Conservation (phyloP, 2,888 invertebrate genomes). For the Tachystola acroxantha region DNA sequence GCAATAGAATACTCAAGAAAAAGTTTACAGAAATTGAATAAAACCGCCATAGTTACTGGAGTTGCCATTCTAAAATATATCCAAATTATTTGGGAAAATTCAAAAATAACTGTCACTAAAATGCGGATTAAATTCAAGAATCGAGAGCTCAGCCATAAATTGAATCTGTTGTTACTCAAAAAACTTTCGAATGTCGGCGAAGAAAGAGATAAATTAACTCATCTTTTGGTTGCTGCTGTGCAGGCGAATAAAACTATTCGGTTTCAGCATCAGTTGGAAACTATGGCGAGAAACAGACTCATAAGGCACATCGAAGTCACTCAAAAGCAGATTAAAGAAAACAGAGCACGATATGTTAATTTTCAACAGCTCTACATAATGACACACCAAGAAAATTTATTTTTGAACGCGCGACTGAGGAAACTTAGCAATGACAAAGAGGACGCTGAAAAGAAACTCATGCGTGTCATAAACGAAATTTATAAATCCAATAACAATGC, state of each 20-base stretch:
- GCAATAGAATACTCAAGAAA: background rate
- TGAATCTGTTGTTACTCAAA: conserved; percentile 38
- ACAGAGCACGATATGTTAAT: conserved; percentile 41
- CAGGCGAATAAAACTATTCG: conserved; percentile 55
- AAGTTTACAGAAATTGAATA: conserved; percentile 23
- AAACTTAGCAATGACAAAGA: conserved; percentile 49
- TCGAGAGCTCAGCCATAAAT: conserved; percentile 15
- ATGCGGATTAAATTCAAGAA: conserved; percentile 4
- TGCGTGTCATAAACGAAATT: conserved; percentile 47
- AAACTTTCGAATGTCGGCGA: conserved; percentile 46
- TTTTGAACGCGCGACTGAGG: conserved; percentile 43
- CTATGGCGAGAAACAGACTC: conserved; percentile 48
- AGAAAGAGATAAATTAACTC: conserved; percentile 45
- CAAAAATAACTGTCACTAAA: conserved; percentile 10
- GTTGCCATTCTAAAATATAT: conserved; percentile 22
- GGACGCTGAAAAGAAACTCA: conserved; percentile 44
- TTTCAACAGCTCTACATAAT: conserved; percentile 57
- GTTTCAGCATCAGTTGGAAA: conserved; percentile 47
- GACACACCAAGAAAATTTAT: conserved; percentile 57
- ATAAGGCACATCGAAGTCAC: conserved; percentile 41
- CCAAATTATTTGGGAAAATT: conserved; percentile 17
- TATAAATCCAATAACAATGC: conserved; percentile 49
- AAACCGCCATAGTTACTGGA: conserved; percentile 18
- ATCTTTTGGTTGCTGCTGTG: conserved; percentile 45
- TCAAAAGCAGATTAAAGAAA: conserved; percentile 49